Base-by-base conservation (phyloP, 1,140 invertebrate genomes). In the Gryon sp. region DNA sequence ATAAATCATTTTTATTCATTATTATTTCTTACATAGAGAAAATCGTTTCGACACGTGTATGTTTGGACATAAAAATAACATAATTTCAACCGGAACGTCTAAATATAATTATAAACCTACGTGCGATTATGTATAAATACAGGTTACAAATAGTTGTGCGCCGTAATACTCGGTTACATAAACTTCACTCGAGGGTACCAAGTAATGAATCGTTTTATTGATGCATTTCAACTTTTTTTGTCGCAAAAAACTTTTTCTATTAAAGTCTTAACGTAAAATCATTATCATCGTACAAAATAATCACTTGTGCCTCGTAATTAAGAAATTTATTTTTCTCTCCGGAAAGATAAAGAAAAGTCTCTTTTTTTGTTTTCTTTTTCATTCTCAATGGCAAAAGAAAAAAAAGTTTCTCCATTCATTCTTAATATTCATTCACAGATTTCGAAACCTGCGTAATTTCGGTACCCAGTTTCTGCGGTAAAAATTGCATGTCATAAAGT, bases 21-120 rank as follows among this genome's bases (percentile, higher is more conserved):
- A 43, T 55, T 34, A 46, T 46, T 46, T 52, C 5, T 43, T 66
- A 12, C 20, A 16, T 19, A 20, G 4, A 16, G 8, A 38, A 66
- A 55, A 55, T 66, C 11, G 55, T 55, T 66, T 55, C 15, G 62
- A 43, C 18, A 63, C 46, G 34, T 43, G 46, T 32, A 3, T 2
- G 19, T 34, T 28, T n/a, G 32, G 11, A 52, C n/a, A 26, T 36
- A 55, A 55, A 55, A 55, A 46, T 48, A 55, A 34, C 19, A 20
- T 32, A 46, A 45, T 66, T 48, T 28, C 40, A 46, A 55, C 19
- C 41, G 26, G 30, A 66, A 55, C 30, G 40, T 48, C 41, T 45
- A 59, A 68, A 59, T 48, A 68, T 59, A 68, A 68, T 68, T 59
- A 57, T 41, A 36, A 59, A 48, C 32, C 32, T 40, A 45, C 22